phyloP scores from a whole-genome alignment of 2,797 vertebrate species.

The Smutsia temminckii region DNA sequence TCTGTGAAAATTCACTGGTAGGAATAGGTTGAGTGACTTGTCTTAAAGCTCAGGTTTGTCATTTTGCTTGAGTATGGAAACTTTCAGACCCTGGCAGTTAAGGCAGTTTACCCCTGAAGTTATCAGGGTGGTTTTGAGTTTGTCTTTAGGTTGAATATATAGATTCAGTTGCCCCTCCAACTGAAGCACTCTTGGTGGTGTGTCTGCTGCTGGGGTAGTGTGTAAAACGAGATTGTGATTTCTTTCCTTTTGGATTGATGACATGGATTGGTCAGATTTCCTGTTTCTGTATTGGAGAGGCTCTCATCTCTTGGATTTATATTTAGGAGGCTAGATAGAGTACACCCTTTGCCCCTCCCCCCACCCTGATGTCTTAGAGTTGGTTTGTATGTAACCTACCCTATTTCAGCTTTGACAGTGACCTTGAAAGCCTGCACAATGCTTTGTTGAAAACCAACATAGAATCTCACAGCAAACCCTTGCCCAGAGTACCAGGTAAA shows the following conservation, averaged over 20 bases:
- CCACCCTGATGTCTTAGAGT: neutral
- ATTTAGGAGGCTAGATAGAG: neutral
- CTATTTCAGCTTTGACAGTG: conserved; percentile 90
- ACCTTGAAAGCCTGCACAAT: conserved; percentile 92
- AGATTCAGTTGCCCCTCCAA: neutral
- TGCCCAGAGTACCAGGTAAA: conserved; percentile 89
- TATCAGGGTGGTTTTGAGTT: neutral
- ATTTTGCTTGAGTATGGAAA: neutral
- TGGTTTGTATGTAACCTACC: neutral
- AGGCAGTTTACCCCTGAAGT: neutral
- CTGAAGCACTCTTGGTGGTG: neutral
- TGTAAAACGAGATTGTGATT: neutral
- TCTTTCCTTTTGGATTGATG: neutral
- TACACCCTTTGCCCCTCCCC: too few species aligned
- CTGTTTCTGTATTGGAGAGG: neutral
- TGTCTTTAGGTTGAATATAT: neutral
- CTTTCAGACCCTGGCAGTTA: neutral
- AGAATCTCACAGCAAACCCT: conserved; percentile 84
- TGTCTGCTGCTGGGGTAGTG: accelerated
- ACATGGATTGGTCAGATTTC: neutral
- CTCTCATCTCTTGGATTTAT: neutral
- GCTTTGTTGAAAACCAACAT: conserved; percentile 92
- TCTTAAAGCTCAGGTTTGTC: neutral
- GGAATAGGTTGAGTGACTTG: neutral
- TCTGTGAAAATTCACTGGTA: neutral